These are phyloP conservation scores for Anoncus sp. DNA, from an alignment of 2,888 invertebrate genomes.

Conservation along the genomic window DNA sequence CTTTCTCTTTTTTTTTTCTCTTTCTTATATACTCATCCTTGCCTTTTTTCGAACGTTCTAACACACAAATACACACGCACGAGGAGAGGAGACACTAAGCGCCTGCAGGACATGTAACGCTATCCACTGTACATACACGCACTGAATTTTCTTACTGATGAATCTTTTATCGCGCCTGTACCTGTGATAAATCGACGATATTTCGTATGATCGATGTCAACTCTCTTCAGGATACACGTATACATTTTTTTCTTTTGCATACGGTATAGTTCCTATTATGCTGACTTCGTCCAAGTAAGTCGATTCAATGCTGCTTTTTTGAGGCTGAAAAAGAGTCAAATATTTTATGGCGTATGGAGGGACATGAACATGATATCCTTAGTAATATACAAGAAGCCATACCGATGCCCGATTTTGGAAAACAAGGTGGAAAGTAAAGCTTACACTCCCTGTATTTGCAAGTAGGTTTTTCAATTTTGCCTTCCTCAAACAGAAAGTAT, in stretches of 20 bases:
- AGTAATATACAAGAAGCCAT: too few species aligned
- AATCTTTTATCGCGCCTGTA: slow-evolving; percentile 53
- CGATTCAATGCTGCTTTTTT: background rate
- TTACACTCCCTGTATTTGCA: too few species aligned
- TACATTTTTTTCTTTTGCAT: background rate
- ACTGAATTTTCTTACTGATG: slow-evolving; percentile 51
- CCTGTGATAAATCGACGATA: slow-evolving; percentile 36
- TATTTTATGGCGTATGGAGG: too few species aligned
- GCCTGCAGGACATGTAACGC: slow-evolving; percentile 37
- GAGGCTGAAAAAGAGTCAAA: background rate
- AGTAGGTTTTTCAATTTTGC: too few species aligned
- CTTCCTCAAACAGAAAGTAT: too few species aligned
- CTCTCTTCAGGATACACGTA: background rate
- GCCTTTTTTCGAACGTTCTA: slow-evolving; percentile 9
- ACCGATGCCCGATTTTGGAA: too few species aligned
- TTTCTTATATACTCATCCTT: slow-evolving; percentile 15
- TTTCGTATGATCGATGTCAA: background rate
- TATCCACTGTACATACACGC: slow-evolving; percentile 11
- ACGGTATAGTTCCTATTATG: background rate
- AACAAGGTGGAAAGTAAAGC: too few species aligned
- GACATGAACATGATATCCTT: too few species aligned
- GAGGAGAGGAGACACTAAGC: slow-evolving; percentile 18
- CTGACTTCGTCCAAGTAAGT: background rate
- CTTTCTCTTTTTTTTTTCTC: slow-evolving; percentile 43
- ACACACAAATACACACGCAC: background rate